A percentile compares a stretch with the other conserved stretches of the same genome.
Conservation (phyloP, 2,888 invertebrate genomes). For the Ditula angustiorana region DNA sequence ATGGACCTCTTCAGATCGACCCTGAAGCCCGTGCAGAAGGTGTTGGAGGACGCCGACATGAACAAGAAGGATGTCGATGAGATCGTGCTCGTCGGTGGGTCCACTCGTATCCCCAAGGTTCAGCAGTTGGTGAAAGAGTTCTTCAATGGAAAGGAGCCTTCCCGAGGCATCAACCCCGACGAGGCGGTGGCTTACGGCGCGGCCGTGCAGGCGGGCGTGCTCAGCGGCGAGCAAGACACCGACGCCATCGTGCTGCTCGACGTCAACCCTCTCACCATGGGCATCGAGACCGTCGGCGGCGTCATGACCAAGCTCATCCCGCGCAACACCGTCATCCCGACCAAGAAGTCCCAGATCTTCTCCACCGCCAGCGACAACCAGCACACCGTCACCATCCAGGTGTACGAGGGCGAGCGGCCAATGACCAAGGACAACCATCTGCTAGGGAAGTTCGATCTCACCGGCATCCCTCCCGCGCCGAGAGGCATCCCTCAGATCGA, state of each 20-base stretch:
- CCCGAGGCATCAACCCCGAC: conserved; percentile 99
- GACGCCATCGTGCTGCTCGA: conserved; percentile 98
- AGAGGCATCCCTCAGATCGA: conserved; percentile 97
- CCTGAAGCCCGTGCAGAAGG: conserved; percentile 97
- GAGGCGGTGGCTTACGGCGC: conserved; percentile 99
- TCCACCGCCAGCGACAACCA: conserved; percentile 99
- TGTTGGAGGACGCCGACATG: conserved; percentile 99
- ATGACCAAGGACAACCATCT: conserved; percentile 99
- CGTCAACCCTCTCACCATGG: conserved; percentile 99
- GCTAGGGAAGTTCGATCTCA: conserved; percentile 98
- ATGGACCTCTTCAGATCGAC: conserved; percentile 97
- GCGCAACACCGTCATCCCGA: conserved; percentile 99
- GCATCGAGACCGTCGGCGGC: conserved; percentile 99
- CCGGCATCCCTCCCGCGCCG: conserved; percentile 98
- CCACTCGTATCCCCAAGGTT: conserved; percentile 99
- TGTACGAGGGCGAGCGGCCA: conserved; percentile 99
- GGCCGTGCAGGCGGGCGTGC: conserved; percentile 99
- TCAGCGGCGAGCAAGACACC: conserved; percentile 98
- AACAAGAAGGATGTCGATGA: conserved; percentile 99
- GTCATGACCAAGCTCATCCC: conserved; percentile 99
- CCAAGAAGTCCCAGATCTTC: conserved; percentile 99
- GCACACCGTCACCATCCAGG: conserved; percentile 99
- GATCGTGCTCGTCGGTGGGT: conserved; percentile 99
- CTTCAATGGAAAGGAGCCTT: conserved; percentile 99
- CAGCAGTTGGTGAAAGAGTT: conserved; percentile 97